phyloP scores from a whole-genome alignment of 2,113 vertebrate species.

The Peromyscus leucopus region DNA sequence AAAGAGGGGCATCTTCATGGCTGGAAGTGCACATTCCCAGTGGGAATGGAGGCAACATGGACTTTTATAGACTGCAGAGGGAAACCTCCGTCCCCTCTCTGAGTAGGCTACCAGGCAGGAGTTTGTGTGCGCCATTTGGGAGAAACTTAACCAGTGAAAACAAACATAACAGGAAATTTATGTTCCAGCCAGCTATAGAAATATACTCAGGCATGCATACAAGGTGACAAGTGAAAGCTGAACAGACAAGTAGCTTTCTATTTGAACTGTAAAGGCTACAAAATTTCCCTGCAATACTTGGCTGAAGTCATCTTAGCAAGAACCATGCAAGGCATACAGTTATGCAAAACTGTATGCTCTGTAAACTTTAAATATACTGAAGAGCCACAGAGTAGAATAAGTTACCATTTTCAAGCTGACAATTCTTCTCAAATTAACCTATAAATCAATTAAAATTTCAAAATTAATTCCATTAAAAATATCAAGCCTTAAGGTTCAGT shows the following conservation, averaged over 20 bases:
- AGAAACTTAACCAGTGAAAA: neutral
- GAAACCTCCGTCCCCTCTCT: neutral
- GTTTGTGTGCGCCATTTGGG: accelerated
- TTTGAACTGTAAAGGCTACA: neutral
- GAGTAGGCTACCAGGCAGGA: neutral
- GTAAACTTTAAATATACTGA: neutral
- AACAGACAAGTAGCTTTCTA: neutral
- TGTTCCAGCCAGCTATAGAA: neutral
- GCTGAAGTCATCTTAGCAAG: neutral
- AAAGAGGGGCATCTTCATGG: too few relatives aligned
- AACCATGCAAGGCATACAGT: neutral
- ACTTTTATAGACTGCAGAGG: accelerated
- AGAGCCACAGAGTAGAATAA: neutral
- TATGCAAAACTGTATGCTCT: neutral
- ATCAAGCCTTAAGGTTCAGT: neutral
- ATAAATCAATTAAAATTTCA: neutral
- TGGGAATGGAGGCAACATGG: neutral
- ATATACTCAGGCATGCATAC: accelerated
- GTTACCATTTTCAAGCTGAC: neutral
- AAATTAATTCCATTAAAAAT: neutral
- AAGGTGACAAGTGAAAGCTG: neutral
- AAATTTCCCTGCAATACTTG: neutral
- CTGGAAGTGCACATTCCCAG: neutral
- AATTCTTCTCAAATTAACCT: neutral
- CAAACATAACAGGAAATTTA: accelerated